These are phyloP conservation scores for Brachylomia viminalis DNA, from an alignment of 2,888 invertebrate genomes.

Conservation along the genomic window DNA sequence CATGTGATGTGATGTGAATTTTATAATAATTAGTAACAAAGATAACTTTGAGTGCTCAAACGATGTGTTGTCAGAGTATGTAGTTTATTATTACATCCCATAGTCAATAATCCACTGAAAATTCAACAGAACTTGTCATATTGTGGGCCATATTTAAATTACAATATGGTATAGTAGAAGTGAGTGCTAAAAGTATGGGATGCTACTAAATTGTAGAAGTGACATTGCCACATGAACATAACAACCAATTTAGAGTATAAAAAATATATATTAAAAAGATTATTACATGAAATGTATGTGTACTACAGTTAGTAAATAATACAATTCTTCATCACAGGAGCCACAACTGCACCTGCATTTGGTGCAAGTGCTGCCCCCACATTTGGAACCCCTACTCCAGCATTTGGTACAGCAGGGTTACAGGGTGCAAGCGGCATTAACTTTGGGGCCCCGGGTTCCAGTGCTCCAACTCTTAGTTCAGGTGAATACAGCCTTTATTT, in stretches of 20 bases:
- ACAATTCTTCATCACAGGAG: constrained; percentile 47
- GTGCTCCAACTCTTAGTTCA: constrained; percentile 74
- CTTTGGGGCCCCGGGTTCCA: constrained; percentile 79
- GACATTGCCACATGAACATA: not conserved
- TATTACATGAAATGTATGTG: not conserved
- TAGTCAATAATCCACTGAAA: too few species aligned
- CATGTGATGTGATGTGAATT: not conserved
- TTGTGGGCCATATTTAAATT: not conserved
- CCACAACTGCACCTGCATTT: constrained; percentile 70
- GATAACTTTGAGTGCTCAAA: not conserved
- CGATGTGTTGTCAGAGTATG: not conserved
- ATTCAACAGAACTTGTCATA: too few species aligned
- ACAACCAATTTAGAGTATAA: not conserved
- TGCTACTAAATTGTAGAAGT: not conserved
- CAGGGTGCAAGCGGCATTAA: constrained; percentile 79
- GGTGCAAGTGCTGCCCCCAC: constrained; percentile 72
- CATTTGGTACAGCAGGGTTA: constrained; percentile 74
- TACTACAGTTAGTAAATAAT: not conserved
- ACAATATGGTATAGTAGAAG: not conserved
- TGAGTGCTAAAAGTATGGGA: not conserved
- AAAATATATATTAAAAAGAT: not conserved
- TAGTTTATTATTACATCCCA: not conserved
- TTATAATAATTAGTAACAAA: not conserved
- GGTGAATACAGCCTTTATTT: constrained; percentile 68
- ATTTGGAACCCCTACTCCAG: constrained; percentile 75